Evolutionary conservation across 2,113 vertebrate genomes (phyloP), one percentile per base, ranked within the genome.

Genomic region (Girardinichthys multiradiatus): DNA sequence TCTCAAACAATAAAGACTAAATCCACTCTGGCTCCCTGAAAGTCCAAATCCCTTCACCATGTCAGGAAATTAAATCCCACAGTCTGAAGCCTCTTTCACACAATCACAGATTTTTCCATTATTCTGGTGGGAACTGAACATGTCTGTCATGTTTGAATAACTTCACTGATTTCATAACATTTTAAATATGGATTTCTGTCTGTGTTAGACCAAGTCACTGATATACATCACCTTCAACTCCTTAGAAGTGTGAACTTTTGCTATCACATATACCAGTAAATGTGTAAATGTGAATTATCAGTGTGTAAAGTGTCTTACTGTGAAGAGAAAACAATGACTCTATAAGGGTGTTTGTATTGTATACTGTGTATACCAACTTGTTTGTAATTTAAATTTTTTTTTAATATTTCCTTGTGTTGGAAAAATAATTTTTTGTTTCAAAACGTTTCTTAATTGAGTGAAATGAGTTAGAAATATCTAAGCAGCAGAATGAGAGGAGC

Each of bases 11-110:
- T 48, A 68, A 65, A 63, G 26, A 69, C 19, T 48, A 27, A 61
- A 78, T 65, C 37, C 15, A 48, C 29, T 68, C 2, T 2, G 57
- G 21, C 24, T 24, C 26, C 65, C 1, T 58, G 28, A 81, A 66
- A 57, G 45, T 71, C 62, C 0, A 27, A 74, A 68, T 84, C 73
- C 57, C 68, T 24, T 28, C 45, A 74, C 14, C 13, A 57, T 68
- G 30, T 60, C 65, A 58, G 37, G 57, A 74, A 73, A 77, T 66
- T 65, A 78, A 51, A 68, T 71, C 65, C 65, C 58, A 76, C 75
- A 73, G 60, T 30, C 69, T 60, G 70, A 64, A 64, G n/a, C n/a
- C 62, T 9, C 35, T 45, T 39, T 28, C 14, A 64, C 21, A 37
- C 24, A 42, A 54, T n/a, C 33, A 42, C 15, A 15, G 5, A 37